A percentile compares a stretch with the other conserved stretches of the same genome.
Evolutionary conservation across 2,113 vertebrate genomes (phyloP).

Genomic region (Colaptes auratus): DNA sequence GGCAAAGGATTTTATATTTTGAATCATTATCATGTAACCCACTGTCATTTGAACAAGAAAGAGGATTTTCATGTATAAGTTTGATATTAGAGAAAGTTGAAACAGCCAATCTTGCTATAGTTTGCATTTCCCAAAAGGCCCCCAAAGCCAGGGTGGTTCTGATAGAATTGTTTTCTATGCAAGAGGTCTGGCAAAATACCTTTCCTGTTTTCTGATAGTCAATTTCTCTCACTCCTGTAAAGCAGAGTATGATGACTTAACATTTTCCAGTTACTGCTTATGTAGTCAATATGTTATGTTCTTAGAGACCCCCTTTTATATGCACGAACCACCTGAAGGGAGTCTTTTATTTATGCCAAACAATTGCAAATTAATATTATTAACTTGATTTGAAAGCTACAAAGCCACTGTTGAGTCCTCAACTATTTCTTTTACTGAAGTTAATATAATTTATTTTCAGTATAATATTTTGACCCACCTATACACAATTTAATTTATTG

Average conservation of each 20-base stretch:
- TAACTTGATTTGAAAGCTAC: background rate
- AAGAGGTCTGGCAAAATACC: background rate
- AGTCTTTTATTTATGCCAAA: no score
- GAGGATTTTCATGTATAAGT: background rate
- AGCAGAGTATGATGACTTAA: background rate
- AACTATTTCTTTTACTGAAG: background rate
- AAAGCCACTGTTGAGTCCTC: background rate
- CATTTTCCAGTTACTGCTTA: background rate
- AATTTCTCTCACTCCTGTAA: background rate
- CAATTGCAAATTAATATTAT: no score
- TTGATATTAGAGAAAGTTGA: background rate
- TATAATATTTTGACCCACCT: background rate
- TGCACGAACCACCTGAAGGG: background rate
- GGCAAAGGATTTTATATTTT: background rate
- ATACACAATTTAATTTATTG: background rate
- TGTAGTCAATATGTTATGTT: background rate
- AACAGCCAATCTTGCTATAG: background rate
- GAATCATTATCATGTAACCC: background rate
- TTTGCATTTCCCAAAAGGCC: background rate
- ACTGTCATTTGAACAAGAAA: background rate
- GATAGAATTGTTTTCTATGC: background rate
- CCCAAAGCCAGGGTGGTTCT: background rate
- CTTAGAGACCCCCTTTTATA: background rate
- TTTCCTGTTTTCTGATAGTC: background rate
- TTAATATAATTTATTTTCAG: background rate